Base-by-base conservation (phyloP, 2,113 vertebrate genomes). In the Ictalurus punctatus region DNA sequence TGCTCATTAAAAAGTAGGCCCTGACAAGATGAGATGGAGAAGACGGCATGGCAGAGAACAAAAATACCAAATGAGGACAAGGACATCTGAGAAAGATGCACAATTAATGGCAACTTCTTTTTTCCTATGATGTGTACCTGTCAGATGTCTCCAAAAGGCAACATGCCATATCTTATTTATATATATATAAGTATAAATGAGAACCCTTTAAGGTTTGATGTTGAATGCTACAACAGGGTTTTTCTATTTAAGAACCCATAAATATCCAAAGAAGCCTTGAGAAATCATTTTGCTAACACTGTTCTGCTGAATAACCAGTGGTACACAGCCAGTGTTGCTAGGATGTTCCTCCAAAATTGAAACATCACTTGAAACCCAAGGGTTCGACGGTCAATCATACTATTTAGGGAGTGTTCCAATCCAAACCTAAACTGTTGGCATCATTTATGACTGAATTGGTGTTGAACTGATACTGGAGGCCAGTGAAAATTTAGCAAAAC, bases 1-100 rank as follows among this genome's bases (percentile, higher is more conserved):
- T 92, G 92, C 92, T 93, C 85, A 89, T 91, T 93, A 93, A 92
- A 91, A 93, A 63, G 65, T 58, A 69, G 83, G 85, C 86, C 87
- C 91, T 91, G 92, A 89, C 88, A 89, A 90, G 90, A 89, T 40
- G 87, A 85, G 37, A 89, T 85, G 89, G 83, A 90, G 87, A 84
- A 84, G 80, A 90, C 78, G 73, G 69, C 52, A 76, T 85, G 44
- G 40, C 30, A 3, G 14, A 67, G 21, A 78, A 88, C 54, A 79
- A 74, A 80, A 85, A 69, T 76, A 14, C 59, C 48, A 83, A 85
- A 85, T 71, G 61, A 89, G 74, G 74, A 79, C 83, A 78, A 80
- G 83, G 63, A 56, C 74, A 54, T 85, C 69, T 80, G 73, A 79
- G 82, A 52, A 56, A 56, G 58, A 23, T 56, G 10, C n/a, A 76